Base-by-base conservation (phyloP, 1,140 invertebrate species). In the Odontomachus brunneus region DNA sequence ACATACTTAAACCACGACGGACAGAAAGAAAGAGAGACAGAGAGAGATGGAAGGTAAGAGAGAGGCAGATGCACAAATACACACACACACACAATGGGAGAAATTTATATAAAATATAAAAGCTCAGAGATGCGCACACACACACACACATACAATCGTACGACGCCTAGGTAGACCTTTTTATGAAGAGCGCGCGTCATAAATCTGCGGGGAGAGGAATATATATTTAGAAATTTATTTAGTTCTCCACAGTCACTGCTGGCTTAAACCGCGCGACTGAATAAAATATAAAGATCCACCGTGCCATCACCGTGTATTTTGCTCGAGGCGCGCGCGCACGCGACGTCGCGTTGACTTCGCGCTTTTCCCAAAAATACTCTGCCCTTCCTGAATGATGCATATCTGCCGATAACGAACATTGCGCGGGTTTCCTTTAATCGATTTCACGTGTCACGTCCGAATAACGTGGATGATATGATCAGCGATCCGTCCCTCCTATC, bases 401-500 rank as follows among this genome's bases (percentile, higher is more conserved):
- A 78, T 67, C 63, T 78, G 49, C 29, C 74, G 80, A 80, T 84
- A 84, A 84, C 82, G 74, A 84, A 84, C 82, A 80, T 80, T 53
- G 51, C 67, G 26, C 26, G 48, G 60, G 81, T 59, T 85, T 84
- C 63, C 85, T 86, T 82, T 88, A 88, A 88, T 88, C 82, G 86
- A 86, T 87, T 87, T 73, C 59, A 49, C 78, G 74, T 72, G 69
- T 62, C 38, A n/a, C 72, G 75, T 74, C 9, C 85, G 86, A 76
- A 87, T 86, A 87, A 88, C 82, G 38, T 7, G 75, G 69, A 84
- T 87, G 73, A 84, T 71, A 81, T 55, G 76, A 78, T 83, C 85
- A 75, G 57, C 51, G 85, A 88, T 87, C 83, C 85, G 63, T 88
- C 86, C n/a, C 84, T 88, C 86, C 84, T 88, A 87, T 65, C 78